Conservation (phyloP, 2,797 vertebrate species). For the Schizothorax lantsangensis region DNA sequence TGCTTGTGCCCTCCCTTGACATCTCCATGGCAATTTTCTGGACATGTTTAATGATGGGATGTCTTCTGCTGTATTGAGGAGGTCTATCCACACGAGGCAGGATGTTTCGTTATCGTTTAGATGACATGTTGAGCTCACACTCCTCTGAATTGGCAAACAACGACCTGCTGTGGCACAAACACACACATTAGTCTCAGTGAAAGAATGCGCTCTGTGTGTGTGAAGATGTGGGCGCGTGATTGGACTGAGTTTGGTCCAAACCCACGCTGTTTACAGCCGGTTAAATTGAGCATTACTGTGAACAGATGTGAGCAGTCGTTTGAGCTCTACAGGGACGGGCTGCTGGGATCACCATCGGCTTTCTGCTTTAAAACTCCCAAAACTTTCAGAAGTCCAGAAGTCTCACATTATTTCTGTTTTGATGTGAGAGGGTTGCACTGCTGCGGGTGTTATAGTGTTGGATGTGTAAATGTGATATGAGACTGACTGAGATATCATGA, state of each 20-base stretch:
- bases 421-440: conserved; percentile 16
- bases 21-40: conserved; percentile 24
- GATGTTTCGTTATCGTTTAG: conserved; percentile 3
- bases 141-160: conserved; percentile 10
- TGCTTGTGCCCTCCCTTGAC: not conserved
- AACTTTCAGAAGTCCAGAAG: conserved; percentile 12
- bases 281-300: conserved; percentile 19
- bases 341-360: not conserved
- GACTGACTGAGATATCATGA: conserved; percentile 9
- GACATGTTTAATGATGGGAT: not conserved
- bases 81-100: not conserved
- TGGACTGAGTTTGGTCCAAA: conserved; percentile 11
- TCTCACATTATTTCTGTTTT: conserved; percentile 18
- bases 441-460: conserved; percentile 7
- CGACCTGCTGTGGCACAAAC: conserved; percentile 5
- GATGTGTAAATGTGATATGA: conserved; percentile 20
- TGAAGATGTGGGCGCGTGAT: conserved; percentile 22
- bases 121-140: not conserved
- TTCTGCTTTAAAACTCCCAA: not conserved
- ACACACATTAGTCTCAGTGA: conserved; percentile 18
- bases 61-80: not conserved
- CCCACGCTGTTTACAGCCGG: conserved; percentile 14
- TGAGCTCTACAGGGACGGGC: not conserved
- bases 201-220: conserved; percentile 2
- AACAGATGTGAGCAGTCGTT: conserved; percentile 26